Conservation (phyloP, 2,797 vertebrate genomes). For the Gephyroberyx darwinii region DNA sequence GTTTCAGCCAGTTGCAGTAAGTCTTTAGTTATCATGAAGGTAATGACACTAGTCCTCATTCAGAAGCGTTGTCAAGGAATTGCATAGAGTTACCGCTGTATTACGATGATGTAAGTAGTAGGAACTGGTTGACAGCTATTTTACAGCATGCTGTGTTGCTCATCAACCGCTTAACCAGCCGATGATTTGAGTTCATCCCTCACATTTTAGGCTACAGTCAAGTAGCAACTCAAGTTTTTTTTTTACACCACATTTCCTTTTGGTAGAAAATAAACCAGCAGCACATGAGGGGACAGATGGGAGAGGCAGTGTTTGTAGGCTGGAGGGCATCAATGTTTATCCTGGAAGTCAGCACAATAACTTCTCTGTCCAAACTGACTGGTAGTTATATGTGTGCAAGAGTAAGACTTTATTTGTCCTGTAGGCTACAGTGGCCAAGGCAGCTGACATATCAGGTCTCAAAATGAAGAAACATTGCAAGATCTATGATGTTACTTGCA, state of each 20-base stretch:
- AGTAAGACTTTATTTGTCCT: not conserved
- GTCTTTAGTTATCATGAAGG: not conserved
- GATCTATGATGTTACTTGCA: not conserved
- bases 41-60: not conserved
- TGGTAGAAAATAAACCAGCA: not conserved
- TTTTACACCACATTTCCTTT: not conserved
- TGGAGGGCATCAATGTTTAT: not conserved
- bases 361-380: not conserved
- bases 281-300: no score
- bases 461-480: no score
- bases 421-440: constrained; percentile 16
- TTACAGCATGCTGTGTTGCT: not conserved
- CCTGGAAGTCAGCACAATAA: constrained; percentile 6
- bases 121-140: not conserved
- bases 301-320: constrained; percentile 17
- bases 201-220: no score
- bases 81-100: not conserved
- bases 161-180: no score
- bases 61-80: not conserved
- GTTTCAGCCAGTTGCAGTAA: not conserved
- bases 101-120: not conserved
- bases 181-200: no score
- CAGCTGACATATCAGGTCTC: constrained; percentile 54
- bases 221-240: no score
- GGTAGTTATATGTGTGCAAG: not conserved